Evolutionary conservation across 1,140 invertebrate genomes (phyloP), one percentile per base, ranked within the genome.

Genomic region (Drosophila miranda): DNA sequence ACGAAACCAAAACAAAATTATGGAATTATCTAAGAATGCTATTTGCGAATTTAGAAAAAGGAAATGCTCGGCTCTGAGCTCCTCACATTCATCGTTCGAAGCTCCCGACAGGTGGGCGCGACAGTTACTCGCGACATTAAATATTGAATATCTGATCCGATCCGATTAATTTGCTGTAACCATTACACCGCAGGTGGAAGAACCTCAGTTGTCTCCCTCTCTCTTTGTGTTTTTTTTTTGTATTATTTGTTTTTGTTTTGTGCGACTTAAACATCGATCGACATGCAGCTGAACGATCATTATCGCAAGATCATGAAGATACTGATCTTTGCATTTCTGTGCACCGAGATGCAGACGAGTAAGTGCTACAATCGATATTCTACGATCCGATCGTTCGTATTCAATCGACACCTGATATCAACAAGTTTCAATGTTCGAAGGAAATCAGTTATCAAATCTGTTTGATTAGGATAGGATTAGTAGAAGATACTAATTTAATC

Each of bases 311-410:
- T 90, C 3, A 62, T 86, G 19, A 90, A 89, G 69, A 82, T 88
- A 6, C 43, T 90, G 9, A 90, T 89, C 48, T 75, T 90, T 67
- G 78, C 84, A 30, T 86, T 90, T 56, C 54, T 90, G 3, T 90
- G 88, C 78, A 79, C 80, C n/a, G 88, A 90, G 82, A 90, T 90
- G 88, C 83, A 88, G 48, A 86, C 88, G 38, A 89, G 88, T 90
- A 75, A 90, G 88, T 64, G 5, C 9, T 6, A 26, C 23, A 44
- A 5, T 21, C 9, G 0, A 26, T 26, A 8, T 9, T 30, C 13
- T 28, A 8, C 28, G 28, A 28, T 28, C 28, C 30, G 30, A 9
- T 30, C 8, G 5, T 26, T 5, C 4, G 23, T 26, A 26, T 26
- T 26, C 5, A 26, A 26, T 26, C 23, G 23, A 26, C 23, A 26